These are phyloP conservation scores for Alcedo atthis DNA, from an alignment of 2,797 vertebrate species.

Conservation along the genomic window DNA sequence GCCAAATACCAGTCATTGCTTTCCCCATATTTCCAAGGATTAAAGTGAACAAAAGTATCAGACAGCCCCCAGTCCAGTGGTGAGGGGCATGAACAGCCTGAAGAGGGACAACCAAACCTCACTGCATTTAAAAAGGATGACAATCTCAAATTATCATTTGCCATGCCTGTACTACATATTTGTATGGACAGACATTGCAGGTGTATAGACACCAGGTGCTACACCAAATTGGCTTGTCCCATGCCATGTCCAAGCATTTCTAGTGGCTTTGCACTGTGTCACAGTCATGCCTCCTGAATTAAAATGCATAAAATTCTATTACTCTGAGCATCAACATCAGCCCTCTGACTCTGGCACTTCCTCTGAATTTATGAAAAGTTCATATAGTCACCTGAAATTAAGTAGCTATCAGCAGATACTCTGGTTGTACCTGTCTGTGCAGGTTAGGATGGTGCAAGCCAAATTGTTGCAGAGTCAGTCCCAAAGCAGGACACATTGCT, in stretches of 20 bases:
- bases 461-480: neutral
- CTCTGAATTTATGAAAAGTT: fast-evolving
- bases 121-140: neutral
- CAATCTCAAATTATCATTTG: neutral
- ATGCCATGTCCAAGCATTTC: neutral
- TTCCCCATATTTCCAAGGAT: neutral
- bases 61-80: neutral
- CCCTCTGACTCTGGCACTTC: fast-evolving
- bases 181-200: neutral
- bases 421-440: fast-evolving
- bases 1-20: neutral
- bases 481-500: fast-evolving
- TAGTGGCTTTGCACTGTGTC: neutral
- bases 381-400: neutral
- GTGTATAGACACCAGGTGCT: neutral
- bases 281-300: neutral
- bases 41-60: neutral
- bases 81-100: neutral
- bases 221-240: neutral
- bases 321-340: neutral
- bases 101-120: neutral
- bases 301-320: neutral
- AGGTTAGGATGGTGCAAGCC: neutral
- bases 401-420: fast-evolving
- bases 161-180: neutral